phyloP scores from a whole-genome alignment of 2,113 vertebrate genomes.

The Coptodon rendalli region DNA sequence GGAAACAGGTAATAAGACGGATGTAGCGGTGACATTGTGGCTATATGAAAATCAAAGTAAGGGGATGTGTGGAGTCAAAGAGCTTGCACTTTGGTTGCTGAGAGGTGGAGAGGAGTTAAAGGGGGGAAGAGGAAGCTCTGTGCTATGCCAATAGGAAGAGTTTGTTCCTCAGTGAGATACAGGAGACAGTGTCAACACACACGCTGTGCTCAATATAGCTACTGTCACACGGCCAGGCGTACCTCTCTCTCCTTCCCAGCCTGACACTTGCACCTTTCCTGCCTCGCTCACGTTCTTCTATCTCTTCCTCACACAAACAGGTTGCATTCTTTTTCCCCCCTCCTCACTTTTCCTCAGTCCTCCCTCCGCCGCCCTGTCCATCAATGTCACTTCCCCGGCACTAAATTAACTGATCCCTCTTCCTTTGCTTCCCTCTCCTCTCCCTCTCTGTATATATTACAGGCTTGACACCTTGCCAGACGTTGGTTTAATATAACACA shows the following conservation, averaged over 20 bases:
- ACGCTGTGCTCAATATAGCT: slow-evolving; percentile 75
- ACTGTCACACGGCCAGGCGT: slow-evolving; percentile 69
- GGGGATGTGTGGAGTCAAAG: not conserved
- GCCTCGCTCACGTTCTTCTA: slow-evolving; percentile 24
- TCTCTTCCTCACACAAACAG: slow-evolving; percentile 4
- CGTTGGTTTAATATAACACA: slow-evolving; percentile 68
- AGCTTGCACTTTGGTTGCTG: slow-evolving; percentile 15
- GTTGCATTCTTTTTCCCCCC: slow-evolving; percentile 17
- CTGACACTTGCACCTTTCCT: slow-evolving; percentile 50
- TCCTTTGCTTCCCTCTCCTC: slow-evolving; percentile 15
- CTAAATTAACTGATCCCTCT: slow-evolving; percentile 57
- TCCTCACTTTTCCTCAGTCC: not conserved
- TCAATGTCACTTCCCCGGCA: slow-evolving; percentile 52
- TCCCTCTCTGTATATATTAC: slow-evolving; percentile 45
- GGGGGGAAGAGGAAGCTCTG: slow-evolving; percentile 58
- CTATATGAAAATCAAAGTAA: not conserved
- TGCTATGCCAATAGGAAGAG: slow-evolving; percentile 76
- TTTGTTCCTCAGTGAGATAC: slow-evolving; percentile 75
- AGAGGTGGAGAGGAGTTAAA: slow-evolving; percentile 2
- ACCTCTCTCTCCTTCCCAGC: slow-evolving; percentile 47
- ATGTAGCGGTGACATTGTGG: not conserved
- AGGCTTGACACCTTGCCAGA: slow-evolving; percentile 57
- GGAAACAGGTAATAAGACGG: not conserved
- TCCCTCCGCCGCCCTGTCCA: slow-evolving; percentile 21
- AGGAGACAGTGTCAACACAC: slow-evolving; percentile 76